phyloP scores from a whole-genome alignment of 2,797 vertebrate genomes.

The Parambassis ranga region DNA sequence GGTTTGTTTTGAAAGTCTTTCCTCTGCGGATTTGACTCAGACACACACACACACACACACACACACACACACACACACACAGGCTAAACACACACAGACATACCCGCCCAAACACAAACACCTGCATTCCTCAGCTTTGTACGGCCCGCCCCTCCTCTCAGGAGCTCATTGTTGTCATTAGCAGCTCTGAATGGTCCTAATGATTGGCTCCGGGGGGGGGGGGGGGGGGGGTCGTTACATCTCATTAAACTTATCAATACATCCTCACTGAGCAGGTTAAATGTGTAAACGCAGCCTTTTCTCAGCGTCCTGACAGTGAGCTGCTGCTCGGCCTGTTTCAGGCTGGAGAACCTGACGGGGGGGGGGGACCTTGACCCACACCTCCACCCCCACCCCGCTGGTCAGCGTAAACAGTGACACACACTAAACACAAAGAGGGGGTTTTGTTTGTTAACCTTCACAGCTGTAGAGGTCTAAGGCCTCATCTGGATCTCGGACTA shows the following conservation, averaged over 20 bases:
- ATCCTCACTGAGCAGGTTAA: neutral
- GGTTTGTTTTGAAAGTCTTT: constrained; percentile 39
- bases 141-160: constrained; percentile 27
- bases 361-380: no score
- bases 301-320: no score
- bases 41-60: constrained; percentile 39
- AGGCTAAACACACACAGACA: constrained; percentile 37
- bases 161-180: constrained; percentile 70
- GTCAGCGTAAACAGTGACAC: no score
- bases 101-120: constrained; percentile 39
- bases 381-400: no score
- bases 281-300: no score
- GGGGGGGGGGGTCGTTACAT: constrained; percentile 52
- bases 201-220: constrained; percentile 52
- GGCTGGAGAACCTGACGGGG: no score
- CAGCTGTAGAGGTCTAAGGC: no score
- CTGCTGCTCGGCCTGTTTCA: no score
- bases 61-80: constrained; percentile 8
- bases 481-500: no score
- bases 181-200: constrained; percentile 60
- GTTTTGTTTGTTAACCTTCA: no score
- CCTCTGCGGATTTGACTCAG: constrained; percentile 34
- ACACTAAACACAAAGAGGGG: no score
- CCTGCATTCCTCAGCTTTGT: constrained; percentile 60
- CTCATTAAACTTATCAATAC: constrained; percentile 50